phyloP scores from a whole-genome alignment of 2,797 vertebrate genomes.

The Neosilurus hyrtlii region DNA sequence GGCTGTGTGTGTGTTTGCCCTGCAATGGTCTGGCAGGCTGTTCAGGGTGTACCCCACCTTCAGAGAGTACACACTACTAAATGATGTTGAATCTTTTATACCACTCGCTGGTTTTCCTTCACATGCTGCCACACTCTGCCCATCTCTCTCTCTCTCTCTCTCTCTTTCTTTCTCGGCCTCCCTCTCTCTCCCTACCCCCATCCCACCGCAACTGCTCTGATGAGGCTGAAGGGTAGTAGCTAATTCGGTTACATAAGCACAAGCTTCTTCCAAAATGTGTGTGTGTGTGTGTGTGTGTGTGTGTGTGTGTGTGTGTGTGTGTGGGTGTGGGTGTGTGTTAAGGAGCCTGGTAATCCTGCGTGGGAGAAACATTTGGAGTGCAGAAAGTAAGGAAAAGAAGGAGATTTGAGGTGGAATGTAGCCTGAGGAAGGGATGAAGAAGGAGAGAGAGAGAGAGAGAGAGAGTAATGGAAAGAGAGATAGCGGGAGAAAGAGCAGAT shows the following conservation, averaged over 20 bases:
- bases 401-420: conserved; percentile 42
- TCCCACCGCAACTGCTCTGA: conserved; percentile 23
- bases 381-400: conserved; percentile 26
- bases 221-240: conserved; percentile 26
- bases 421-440: conserved; percentile 42
- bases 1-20: not conserved
- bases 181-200: conserved; percentile 4
- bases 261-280: conserved; percentile 27
- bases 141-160: not conserved
- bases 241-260: conserved; percentile 38
- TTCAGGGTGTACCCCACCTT: no score
- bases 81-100: conserved; percentile 12
- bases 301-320: conserved; percentile 33
- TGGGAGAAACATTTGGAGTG: conserved; percentile 49
- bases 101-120: not conserved
- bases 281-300: conserved; percentile 1
- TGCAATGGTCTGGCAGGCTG: no score
- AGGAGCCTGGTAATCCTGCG: conserved; percentile 47
- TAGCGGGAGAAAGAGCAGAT: conserved; percentile 15
- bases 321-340: conserved; percentile 31
- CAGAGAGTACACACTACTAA: not conserved
- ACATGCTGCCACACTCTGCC: not conserved
- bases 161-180: conserved; percentile 25
- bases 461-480: conserved; percentile 10
- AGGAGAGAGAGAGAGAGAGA: conserved; percentile 16